Base-by-base conservation (phyloP, 2,888 invertebrate species). In the Harpagoxenus sublaevis region DNA sequence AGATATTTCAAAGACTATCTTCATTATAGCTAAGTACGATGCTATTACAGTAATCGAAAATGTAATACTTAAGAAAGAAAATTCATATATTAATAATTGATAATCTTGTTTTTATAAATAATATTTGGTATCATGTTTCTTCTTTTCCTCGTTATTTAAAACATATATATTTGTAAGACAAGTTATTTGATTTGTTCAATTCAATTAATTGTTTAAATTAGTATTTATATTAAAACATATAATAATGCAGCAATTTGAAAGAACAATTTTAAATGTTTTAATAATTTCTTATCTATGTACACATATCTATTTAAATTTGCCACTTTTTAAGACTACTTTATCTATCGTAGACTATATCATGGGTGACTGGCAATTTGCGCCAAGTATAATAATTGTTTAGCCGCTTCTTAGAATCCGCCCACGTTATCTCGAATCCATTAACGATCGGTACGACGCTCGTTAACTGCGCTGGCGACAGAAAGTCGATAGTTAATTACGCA, bases 401-500 rank as follows among this genome's bases (percentile, higher is more conserved):
- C 63, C n/a, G 70, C 31, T 81, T 70, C 79, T 81, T 78, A 81
- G 82, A 62, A 78, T 62, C 35, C 79, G 23, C 60, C 79, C 28
- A 73, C 60, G 73, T 81, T 60, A 73, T 81, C 71, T 68, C 75
- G 68, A 90, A 86, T 89, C 82, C 86, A 89, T 89, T 88, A 88
- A 85, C 85, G 88, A 88, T 84, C 83, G 81, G 51, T 73, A 81
- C 84, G 86, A 63, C 81, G 89, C 87, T 90, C 87, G 90, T 87
- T 89, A 89, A 90, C 89, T 83, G 88, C 86, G 83, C 84, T 83
- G 86, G 55, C 87, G 87, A 90, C 90, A 66, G 89, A 87, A 90
- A 90, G 89, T 89, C 88, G 88, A 88, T 90, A 88, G 89, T 89
- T 89, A 89, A 90, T 90, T 90, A 89, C 84, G 89, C 84, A 86